Percentiles rank a stretch among this genome's conserved stretches.
Conservation (phyloP, 2,797 vertebrate species). For the Furcifer pardalis region DNA sequence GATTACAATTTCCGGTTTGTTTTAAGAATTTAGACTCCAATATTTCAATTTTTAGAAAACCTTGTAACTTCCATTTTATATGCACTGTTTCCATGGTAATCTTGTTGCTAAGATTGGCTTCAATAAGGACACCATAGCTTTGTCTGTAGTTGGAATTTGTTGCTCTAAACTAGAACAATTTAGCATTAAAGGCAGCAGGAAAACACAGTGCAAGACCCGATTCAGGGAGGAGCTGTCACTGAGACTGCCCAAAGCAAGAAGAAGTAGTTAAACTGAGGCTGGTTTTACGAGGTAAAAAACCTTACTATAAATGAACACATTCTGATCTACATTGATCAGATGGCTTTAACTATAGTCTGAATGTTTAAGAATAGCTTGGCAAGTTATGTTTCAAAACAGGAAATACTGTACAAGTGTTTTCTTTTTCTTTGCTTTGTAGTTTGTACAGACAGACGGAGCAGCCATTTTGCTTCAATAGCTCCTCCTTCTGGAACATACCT, state of each 20-base stretch:
- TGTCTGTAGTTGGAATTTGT: conserved; percentile 67
- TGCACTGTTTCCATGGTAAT: conserved; percentile 76
- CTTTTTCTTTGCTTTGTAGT: not conserved
- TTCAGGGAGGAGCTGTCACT: not conserved
- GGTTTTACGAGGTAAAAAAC: not conserved
- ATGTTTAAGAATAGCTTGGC: not conserved
- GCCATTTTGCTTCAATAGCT: not conserved
- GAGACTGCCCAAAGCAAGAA: not conserved
- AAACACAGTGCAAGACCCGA: not conserved
- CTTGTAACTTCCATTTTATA: conserved; percentile 48
- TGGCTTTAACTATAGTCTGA: too few relatives aligned
- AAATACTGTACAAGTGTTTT: not conserved
- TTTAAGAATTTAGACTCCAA: conserved; percentile 44
- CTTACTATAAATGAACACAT: not conserved
- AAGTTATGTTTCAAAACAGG: not conserved
- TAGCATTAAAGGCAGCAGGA: not conserved
- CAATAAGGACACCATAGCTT: conserved; percentile 61
- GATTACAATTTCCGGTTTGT: conserved; percentile 9
- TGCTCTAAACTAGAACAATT: conserved; percentile 53
- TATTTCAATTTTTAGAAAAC: conserved; percentile 54
- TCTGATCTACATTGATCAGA: not conserved
- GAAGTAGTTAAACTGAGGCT: not conserved
- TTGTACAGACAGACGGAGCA: not conserved
- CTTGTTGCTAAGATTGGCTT: conserved; percentile 74
- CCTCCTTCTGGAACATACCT: not conserved